Conservation (phyloP, 2,888 invertebrate species). For the Elysia crispata region DNA sequence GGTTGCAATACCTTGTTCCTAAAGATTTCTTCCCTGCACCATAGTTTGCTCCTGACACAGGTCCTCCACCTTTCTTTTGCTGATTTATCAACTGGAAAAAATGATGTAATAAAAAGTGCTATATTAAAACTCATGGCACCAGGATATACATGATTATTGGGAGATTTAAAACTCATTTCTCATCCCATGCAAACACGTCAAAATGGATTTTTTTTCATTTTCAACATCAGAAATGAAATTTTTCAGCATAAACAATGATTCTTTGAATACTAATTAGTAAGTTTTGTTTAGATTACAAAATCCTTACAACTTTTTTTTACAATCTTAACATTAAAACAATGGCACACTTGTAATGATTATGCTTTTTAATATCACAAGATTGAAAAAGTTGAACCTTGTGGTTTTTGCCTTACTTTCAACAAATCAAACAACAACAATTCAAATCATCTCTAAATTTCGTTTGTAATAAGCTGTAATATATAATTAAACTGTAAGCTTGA, state of each 20-base stretch:
- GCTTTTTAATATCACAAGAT: too few relatives aligned
- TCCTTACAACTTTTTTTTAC: too few relatives aligned
- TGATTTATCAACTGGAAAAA: constrained; percentile 63
- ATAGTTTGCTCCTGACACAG: constrained; percentile 55
- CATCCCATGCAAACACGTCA: too few relatives aligned
- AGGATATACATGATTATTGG: not conserved
- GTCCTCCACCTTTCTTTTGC: constrained; percentile 65
- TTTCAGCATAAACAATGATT: not conserved
- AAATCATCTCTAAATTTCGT: too few relatives aligned
- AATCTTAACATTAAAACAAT: too few relatives aligned
- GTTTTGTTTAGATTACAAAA: too few relatives aligned
- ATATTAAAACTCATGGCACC: not conserved
- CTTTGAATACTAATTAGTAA: not conserved
- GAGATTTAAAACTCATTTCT: not conserved
- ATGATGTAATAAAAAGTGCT: not conserved
- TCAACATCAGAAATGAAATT: not conserved
- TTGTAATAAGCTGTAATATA: too few relatives aligned
- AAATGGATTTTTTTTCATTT: not conserved
- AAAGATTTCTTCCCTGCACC: constrained; percentile 72
- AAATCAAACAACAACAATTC: too few relatives aligned
- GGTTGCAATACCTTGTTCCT: constrained; percentile 69
- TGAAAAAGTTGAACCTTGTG: too few relatives aligned
- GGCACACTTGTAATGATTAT: too few relatives aligned
- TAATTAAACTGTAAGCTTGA: not conserved
- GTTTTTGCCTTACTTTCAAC: too few relatives aligned